Evolutionary conservation across 2,888 invertebrate species (phyloP), one percentile per base, ranked within the genome.

Genomic region (Hydrotaea cyrtoneurina): DNA sequence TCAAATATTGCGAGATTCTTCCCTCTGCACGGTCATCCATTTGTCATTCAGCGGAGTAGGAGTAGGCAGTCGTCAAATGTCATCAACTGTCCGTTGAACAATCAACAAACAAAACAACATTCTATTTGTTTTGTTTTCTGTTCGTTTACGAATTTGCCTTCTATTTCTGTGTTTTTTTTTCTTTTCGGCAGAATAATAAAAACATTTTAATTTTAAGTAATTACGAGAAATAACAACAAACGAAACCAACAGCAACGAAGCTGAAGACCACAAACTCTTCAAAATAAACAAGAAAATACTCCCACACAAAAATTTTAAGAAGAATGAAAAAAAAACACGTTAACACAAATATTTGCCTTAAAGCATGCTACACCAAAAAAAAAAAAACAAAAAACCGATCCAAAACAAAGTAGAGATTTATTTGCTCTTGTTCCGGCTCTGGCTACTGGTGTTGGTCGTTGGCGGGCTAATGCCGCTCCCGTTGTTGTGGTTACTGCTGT

Each of bases 181-280:
- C 2, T 57, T 36, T 62, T 26, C 59, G 46, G 57, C 66, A 59
- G 77, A 73, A 50, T 82, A 75, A 77, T 76, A 79, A 76, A 76
- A 21, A 76, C 64, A 50, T 62, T 78, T 78, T 64, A 72, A 72
- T 66, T 76, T 82, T 23, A 66, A 83, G 79, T 79, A 79, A 82
- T 79, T 83, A 66, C 76, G 55, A 43, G n/a, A n/a, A n/a, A n/a
- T n/a, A n/a, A n/a, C n/a, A n/a, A n/a, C n/a, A n/a, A n/a, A n/a
- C n/a, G n/a, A 31, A 7, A 31, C 31, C 31, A 31, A 7, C 7
- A 64, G 36, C 3, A 62, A 50, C 31, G 69, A 23, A 7, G 31
- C 31, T 3, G 2, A 55, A 55, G 21, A 55, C 53, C 8, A 3
- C n/a, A 13, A 13, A 50, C 0, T 15, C 36, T 26, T 10, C 55